Evolutionary conservation across 2,797 vertebrate species (phyloP).

Genomic region (Melanogrammus aeglefinus): DNA sequence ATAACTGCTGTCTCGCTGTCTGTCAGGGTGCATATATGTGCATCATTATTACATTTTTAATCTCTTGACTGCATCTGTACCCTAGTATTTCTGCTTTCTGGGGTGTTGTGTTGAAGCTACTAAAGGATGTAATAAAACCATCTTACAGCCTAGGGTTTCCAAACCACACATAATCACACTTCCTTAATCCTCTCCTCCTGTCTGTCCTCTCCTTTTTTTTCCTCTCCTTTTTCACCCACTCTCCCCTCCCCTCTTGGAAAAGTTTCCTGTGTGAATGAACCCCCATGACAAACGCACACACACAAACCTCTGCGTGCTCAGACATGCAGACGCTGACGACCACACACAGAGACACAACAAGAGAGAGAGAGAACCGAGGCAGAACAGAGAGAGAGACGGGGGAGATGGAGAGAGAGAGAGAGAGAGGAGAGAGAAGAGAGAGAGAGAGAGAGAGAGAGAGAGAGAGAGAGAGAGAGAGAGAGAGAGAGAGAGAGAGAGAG

Average conservation of each 20-base stretch:
- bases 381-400: background rate
- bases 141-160: background rate
- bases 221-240: background rate
- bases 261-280: conserved; percentile 2
- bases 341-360: background rate
- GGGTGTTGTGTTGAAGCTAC: background rate
- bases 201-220: background rate
- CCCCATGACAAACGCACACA: background rate
- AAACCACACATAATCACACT: background rate
- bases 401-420: too few species aligned
- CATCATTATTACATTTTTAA: background rate
- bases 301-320: background rate
- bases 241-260: background rate
- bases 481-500: too few species aligned
- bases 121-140: background rate
- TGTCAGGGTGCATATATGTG: background rate
- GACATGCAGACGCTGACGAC: background rate
- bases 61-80: background rate
- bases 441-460: background rate
- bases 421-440: too few species aligned
- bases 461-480: background rate
- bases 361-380: background rate
- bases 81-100: background rate
- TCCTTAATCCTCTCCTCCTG: background rate
- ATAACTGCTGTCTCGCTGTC: background rate